Conservation (phyloP, 2,797 vertebrate species). For the Nothura maculosa region DNA sequence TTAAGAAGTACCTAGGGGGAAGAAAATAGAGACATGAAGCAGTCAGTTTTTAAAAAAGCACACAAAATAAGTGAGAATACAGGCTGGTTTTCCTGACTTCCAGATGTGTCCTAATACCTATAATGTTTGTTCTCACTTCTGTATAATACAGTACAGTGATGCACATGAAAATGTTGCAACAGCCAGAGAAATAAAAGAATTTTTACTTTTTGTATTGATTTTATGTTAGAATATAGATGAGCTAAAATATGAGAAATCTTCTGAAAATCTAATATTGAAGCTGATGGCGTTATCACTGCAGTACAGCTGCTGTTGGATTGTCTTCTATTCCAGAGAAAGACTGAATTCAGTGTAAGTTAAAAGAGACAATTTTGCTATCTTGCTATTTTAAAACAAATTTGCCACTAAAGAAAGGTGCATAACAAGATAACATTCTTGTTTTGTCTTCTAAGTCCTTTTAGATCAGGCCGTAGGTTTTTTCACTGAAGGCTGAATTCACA, state of each 20-base stretch:
- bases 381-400: neutral
- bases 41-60: neutral
- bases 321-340: conserved; percentile 85
- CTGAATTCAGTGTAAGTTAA: conserved; percentile 85
- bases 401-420: neutral
- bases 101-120: neutral
- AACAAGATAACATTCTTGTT: neutral
- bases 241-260: conserved; percentile 83
- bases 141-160: neutral
- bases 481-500: neutral
- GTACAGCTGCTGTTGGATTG: conserved; percentile 91
- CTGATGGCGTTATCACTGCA: conserved; percentile 91
- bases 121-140: neutral
- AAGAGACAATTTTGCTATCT: neutral
- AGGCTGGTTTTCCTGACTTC: neutral
- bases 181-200: neutral
- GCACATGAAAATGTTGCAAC: neutral
- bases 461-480: neutral
- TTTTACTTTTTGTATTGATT: conserved; percentile 40
- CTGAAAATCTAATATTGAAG: conserved; percentile 86
- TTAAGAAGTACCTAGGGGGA: neutral
- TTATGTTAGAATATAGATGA: conserved; percentile 82
- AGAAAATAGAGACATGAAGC: neutral
- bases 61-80: neutral
- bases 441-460: neutral